These are phyloP conservation scores for Melanotaenia pygmaea DNA, from an alignment of 2,797 vertebrate genomes.

Conservation along the genomic window DNA sequence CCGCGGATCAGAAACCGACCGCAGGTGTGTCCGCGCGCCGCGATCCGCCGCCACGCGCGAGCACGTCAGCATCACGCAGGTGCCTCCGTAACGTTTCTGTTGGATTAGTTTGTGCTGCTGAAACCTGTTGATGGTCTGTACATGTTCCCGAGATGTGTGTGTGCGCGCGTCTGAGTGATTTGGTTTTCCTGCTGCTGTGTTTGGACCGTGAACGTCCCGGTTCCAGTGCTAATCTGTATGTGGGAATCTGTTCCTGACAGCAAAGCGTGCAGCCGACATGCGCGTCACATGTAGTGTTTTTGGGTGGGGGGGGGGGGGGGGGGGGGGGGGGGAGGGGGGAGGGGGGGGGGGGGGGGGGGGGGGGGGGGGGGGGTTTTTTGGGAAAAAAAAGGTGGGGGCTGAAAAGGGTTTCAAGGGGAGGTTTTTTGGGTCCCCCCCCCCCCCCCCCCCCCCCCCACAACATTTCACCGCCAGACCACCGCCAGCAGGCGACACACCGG, in stretches of 20 bases:
- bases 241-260: neutral
- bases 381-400: too few species aligned
- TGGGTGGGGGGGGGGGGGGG: too few species aligned
- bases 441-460: too few species aligned
- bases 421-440: too few species aligned
- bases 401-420: too few species aligned
- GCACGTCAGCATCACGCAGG: conserved; percentile 26
- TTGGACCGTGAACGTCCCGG: too few species aligned
- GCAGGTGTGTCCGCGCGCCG: too few species aligned
- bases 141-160: neutral
- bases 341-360: too few species aligned
- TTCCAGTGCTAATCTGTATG: neutral
- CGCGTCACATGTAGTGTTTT: neutral
- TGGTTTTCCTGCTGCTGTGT: neutral
- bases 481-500: neutral
- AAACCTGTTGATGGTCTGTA: conserved; percentile 60
- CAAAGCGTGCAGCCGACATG: neutral
- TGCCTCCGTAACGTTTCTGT: conserved; percentile 1
- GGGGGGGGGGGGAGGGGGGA: too few species aligned
- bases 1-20: neutral
- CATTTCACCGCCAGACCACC: neutral
- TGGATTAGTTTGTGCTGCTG: conserved; percentile 36
- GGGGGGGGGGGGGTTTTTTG: too few species aligned
- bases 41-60: too few species aligned
- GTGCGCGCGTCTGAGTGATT: too few species aligned